Percentiles rank a stretch among this genome's conserved stretches.
Evolutionary conservation across 2,888 invertebrate genomes (phyloP).

Genomic region (Epinotia demarniana): DNA sequence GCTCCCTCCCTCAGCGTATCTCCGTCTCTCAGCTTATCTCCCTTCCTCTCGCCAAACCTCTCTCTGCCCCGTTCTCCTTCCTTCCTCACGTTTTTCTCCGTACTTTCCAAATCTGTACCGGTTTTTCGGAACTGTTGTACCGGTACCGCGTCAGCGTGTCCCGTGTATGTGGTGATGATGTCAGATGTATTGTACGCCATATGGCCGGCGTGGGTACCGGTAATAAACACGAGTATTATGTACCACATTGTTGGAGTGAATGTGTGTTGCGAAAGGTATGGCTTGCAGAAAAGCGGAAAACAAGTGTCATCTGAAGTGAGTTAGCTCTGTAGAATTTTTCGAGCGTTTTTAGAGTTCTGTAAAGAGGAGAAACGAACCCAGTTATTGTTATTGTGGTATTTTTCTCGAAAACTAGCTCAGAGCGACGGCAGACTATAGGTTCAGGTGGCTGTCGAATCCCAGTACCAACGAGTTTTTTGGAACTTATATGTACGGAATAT

Average conservation of each 20-base stretch:
- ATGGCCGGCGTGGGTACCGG: background rate
- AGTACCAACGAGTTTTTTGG: too few relatives aligned
- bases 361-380: too few relatives aligned
- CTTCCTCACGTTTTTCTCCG: conserved; percentile 1
- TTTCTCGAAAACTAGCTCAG: too few relatives aligned
- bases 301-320: background rate
- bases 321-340: too few relatives aligned
- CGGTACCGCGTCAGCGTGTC: conserved; percentile 11
- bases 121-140: conserved; percentile 45
- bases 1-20: background rate
- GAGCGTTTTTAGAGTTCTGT: too few relatives aligned
- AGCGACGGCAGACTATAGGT: too few relatives aligned
- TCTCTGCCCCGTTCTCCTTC: background rate
- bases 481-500: too few relatives aligned
- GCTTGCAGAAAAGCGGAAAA: background rate
- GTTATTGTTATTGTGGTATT: too few relatives aligned
- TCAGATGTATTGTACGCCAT: conserved; percentile 11
- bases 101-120: conserved; percentile 34
- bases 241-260: conserved; percentile 13
- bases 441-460: too few relatives aligned
- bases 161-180: conserved; percentile 13
- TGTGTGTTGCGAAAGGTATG: conserved; percentile 8
- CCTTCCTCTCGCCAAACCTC: conserved; percentile 19
- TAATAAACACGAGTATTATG: background rate
- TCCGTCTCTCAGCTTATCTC: conserved; percentile 8